A percentile compares a stretch with the other conserved stretches of the same genome.
Evolutionary conservation across 2,888 invertebrate species (phyloP).

Genomic region (Drosophila putrida): DNA sequence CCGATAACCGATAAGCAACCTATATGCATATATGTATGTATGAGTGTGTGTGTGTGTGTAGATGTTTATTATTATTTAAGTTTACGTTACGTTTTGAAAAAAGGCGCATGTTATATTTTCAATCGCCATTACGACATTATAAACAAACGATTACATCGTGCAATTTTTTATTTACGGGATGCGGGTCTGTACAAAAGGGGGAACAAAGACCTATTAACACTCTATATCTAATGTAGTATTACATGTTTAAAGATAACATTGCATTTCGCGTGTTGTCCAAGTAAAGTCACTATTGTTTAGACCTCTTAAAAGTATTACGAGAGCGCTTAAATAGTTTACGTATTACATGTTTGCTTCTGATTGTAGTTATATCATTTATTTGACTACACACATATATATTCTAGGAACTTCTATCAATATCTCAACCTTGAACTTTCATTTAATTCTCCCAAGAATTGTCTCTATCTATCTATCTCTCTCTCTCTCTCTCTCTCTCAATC

Average conservation of each 20-base stretch:
- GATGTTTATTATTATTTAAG: slow-evolving; percentile 60
- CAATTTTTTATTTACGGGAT: slow-evolving; percentile 13
- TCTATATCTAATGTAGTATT: slow-evolving; percentile 22
- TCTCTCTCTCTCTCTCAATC: no score
- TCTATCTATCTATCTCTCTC: background rate
- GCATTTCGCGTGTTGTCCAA: slow-evolving; percentile 12
- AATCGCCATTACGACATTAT: slow-evolving; percentile 39
- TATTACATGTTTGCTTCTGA: background rate
- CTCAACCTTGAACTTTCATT: slow-evolving; percentile 37
- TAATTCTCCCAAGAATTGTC: slow-evolving; percentile 17
- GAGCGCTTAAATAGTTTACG: background rate
- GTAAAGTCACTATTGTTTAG: slow-evolving; percentile 3
- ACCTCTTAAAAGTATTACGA: background rate
- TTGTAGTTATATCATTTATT: background rate
- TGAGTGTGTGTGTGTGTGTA: slow-evolving; percentile 19
- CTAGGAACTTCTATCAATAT: slow-evolving; percentile 4
- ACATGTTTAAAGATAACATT: slow-evolving; percentile 20
- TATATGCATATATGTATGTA: background rate
- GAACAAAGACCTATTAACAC: slow-evolving; percentile 26
- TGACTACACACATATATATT: background rate
- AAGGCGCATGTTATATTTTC: slow-evolving; percentile 45
- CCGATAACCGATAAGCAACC: slow-evolving; percentile 62
- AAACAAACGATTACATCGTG: slow-evolving; percentile 30
- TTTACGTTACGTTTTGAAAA: slow-evolving; percentile 43
- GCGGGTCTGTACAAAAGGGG: background rate